Base-by-base conservation (phyloP, 2,797 vertebrate genomes). In the Manis pentadactyla region DNA sequence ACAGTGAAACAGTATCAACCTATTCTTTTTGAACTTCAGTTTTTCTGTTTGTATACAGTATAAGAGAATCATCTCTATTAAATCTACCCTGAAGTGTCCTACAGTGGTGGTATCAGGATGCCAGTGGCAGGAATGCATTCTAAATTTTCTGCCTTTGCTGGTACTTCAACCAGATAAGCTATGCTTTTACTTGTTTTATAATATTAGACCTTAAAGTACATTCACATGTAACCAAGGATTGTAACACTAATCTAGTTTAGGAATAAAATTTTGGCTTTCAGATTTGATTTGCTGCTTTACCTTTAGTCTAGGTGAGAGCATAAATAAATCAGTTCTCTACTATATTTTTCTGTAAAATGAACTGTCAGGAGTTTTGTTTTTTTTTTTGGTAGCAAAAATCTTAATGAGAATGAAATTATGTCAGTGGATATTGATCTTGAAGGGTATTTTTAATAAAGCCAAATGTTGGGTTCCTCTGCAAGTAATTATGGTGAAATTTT, bases 221-320 rank as follows among this genome's bases (percentile, higher is more conserved):
- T 81, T 87, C 4, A 90, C 23, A 27, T 93, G 1, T 71, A 42
- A 93, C 55, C 55, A 94, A 64, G 8, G 15, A 75, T 94, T 94
- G 51, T 86, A 57, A 64, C 75, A 83, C 61, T 68, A 86, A 78
- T 13, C 51, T 89, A 89, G 27, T 51, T 71, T 81, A 51, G 5
- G 10, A 88, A 77, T 77, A 91, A 90, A 71, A 55, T 84, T 49
- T 37, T 8, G 53, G 27, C n/a, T 87, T 92, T 95, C 14, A 25
- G 39, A 4, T 74, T 91, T 84, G 21, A 12, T 73, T 85, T 79
- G 29, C 39, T 95, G 57, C 53, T 78, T 95, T 64, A 10, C 53
- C 71, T 90, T 97, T 61, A 77, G 93, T 93, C 34, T 93, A 82
- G 49, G 27, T 83, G 57, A 86, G 29, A 71, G 57, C 27, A 61